A percentile compares a stretch with the other conserved stretches of the same genome.
Evolutionary conservation across 2,888 invertebrate species (phyloP).

Genomic region (Sarcophaga caerulescens): DNA sequence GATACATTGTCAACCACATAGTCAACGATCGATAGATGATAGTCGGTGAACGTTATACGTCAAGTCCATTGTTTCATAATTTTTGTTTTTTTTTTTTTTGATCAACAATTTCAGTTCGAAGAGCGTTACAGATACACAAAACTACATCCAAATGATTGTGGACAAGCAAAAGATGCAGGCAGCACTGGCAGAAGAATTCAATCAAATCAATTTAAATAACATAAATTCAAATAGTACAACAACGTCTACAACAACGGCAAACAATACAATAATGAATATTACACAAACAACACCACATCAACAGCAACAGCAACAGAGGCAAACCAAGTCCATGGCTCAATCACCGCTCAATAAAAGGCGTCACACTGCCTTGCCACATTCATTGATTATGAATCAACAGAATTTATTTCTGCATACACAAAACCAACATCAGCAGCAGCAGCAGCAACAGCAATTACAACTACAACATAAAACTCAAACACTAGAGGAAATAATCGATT

Average conservation of each 20-base stretch:
- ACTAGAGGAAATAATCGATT: conserved; percentile 50
- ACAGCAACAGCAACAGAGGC: conserved; percentile 69
- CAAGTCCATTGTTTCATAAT: conserved; percentile 42
- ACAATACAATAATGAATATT: not conserved
- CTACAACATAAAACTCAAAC: conserved; percentile 49
- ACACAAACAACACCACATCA: conserved; percentile 15
- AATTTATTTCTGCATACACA: conserved; percentile 67
- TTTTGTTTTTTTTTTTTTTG: not conserved
- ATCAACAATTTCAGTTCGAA: not conserved
- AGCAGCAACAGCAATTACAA: conserved; percentile 53
- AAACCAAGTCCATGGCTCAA: conserved; percentile 54
- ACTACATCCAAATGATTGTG: conserved; percentile 56
- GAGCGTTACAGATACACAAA: not conserved
- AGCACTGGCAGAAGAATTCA: conserved; percentile 63
- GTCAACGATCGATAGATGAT: conserved; percentile 23
- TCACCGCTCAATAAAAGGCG: conserved; percentile 59
- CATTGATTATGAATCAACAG: conserved; percentile 64
- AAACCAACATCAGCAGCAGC: conserved; percentile 39
- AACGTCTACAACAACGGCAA: conserved; percentile 50
- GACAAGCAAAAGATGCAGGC: conserved; percentile 56
- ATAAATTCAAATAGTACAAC: conserved; percentile 66
- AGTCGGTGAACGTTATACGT: conserved; percentile 12
- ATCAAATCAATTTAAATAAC: conserved; percentile 71
- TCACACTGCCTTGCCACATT: conserved; percentile 55
- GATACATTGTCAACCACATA: not conserved